Percentiles rank a stretch among this genome's conserved stretches.
Evolutionary conservation across 2,797 vertebrate species (phyloP).

Genomic region (Pangasius mekongensis): DNA sequence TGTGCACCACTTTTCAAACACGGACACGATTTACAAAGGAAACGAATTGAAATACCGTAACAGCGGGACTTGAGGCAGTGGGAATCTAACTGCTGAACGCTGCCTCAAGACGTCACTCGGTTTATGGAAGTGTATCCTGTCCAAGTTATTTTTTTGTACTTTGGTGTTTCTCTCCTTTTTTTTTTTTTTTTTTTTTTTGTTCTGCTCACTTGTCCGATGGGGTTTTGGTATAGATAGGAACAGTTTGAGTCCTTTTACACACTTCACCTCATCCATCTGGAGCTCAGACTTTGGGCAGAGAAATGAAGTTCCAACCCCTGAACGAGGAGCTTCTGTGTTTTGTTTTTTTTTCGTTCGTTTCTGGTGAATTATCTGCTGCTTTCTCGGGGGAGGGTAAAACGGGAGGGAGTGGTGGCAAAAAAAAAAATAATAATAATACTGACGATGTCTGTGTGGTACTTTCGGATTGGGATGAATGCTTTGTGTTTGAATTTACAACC

Average conservation of each 20-base stretch:
- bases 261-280: slow-evolving; percentile 31
- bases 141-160: slow-evolving; percentile 56
- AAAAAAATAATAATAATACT: slow-evolving; percentile 60
- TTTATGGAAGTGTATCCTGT: slow-evolving; percentile 56
- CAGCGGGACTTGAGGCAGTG: slow-evolving; percentile 14
- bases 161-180: slow-evolving; percentile 14
- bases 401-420: slow-evolving; percentile 54
- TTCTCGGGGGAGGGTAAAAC: slow-evolving; percentile 60
- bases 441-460: slow-evolving; percentile 74
- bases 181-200: slow-evolving; percentile 40
- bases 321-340: slow-evolving; percentile 59
- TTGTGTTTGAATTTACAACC: slow-evolving; percentile 72
- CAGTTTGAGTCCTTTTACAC: slow-evolving; percentile 5
- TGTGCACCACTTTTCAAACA: slow-evolving; percentile 19
- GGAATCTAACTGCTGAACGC: slow-evolving; percentile 43
- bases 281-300: slow-evolving; percentile 24
- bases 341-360: slow-evolving; percentile 53
- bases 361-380: slow-evolving; percentile 71
- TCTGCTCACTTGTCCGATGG: slow-evolving; percentile 30
- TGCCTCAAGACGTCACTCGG: slow-evolving; percentile 30
- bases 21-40: slow-evolving; percentile 28
- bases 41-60: neutral
- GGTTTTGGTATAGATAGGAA: neutral
- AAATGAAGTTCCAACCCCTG: slow-evolving; percentile 32
- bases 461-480: slow-evolving; percentile 61